phyloP scores from a whole-genome alignment of 2,888 invertebrate species.

The Adineta ricciae region DNA sequence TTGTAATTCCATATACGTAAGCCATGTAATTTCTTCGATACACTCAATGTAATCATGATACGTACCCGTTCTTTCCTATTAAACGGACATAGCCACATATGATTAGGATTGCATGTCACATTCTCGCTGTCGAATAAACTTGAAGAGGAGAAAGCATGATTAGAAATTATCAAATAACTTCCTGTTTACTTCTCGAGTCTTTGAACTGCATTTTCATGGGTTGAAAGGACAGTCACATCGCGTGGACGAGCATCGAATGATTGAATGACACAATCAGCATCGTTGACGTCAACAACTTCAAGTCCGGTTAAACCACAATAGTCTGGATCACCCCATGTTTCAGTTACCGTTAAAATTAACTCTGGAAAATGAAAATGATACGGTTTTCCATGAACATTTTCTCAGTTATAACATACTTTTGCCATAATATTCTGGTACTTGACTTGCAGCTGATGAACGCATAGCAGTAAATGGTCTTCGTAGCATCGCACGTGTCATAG shows the following conservation, averaged over 20 bases:
- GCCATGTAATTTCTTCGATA: constrained; percentile 56
- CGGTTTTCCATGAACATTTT: no score
- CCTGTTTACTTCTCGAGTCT: constrained; percentile 39
- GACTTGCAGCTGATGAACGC: background rate
- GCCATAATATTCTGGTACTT: background rate
- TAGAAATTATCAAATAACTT: background rate
- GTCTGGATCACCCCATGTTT: constrained; percentile 71
- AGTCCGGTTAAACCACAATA: constrained; percentile 72
- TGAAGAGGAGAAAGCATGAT: no score
- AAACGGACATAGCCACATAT: constrained; percentile 65
- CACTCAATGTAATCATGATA: constrained; percentile 57
- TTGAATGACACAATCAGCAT: background rate
- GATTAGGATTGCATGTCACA: constrained; percentile 65
- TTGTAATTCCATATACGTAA: constrained; percentile 73
- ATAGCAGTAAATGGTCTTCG: background rate
- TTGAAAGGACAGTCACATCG: constrained; percentile 44
- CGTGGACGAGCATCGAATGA: constrained; percentile 52
- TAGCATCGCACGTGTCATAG: background rate
- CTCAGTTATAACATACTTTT: background rate
- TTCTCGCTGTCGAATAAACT: constrained; percentile 65
- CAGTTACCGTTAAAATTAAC: background rate
- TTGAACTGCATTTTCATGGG: constrained; percentile 45
- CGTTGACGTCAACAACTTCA: constrained; percentile 62
- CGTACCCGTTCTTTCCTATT: constrained; percentile 57
- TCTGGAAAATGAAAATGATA: background rate